Evolutionary conservation across 2,113 vertebrate genomes (phyloP), one percentile per base, ranked within the genome.

Genomic region (Mesocricetus auratus): DNA sequence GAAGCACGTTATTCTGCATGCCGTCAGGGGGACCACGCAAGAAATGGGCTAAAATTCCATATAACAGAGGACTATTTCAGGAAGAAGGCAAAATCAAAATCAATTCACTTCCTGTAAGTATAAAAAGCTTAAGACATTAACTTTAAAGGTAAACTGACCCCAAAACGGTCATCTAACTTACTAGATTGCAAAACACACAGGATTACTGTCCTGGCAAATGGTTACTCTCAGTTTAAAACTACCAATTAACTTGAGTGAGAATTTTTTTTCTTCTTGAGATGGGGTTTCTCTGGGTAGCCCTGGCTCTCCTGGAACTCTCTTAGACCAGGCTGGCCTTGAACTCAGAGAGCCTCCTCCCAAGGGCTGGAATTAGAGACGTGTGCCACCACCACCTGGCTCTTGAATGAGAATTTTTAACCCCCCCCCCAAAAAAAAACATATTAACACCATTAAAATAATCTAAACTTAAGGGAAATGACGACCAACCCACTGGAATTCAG

Each of bases 31-130:
- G 93, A 74, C 98, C 98, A 78, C 96, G 98, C 89, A 99, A 97
- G 93, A 99, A 99, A 97, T 99, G 99, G 95, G 98, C 98, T 96
- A 99, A 89, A 96, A 99, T 98, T 73, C 99, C 99, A 81, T 99
- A 99, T 7, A 99, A 94, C 86, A 99, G 99, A 95, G 99, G 99
- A 93, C 99, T 99, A 97, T n/a, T 96, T 71, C 17, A 97, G 68
- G 96, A 47, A 97, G 81, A 97, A 94, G 98, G 90, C 36, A 53
- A 93, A 95, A 68, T 81, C 79, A 16, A 97, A 90, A 94, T 12
- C 39, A 69, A 93, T 53, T 86, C 79, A 83, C 60, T 89, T 10
- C 58, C 33, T 39, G n/a, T 33, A 66, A 94, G 53, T 12, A 95
- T 68, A 75, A 91, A 94, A 97, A 83, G 19, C 62, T 86, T 88